These are phyloP conservation scores for Hippocampus abdominalis DNA, from an alignment of 2,113 vertebrate species.

Conservation along the genomic window DNA sequence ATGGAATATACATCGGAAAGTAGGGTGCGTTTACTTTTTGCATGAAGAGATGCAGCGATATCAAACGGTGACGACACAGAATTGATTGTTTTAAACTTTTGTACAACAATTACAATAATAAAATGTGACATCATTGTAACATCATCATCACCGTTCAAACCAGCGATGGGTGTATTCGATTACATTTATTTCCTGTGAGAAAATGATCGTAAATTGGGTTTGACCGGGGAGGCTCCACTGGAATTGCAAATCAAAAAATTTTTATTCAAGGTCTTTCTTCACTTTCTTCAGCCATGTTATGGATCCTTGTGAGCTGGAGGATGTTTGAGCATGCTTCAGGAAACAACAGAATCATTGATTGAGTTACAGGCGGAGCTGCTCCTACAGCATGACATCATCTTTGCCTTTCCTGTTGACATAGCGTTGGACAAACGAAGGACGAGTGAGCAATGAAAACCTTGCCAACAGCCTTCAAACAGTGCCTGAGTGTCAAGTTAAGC, in stretches of 20 bases:
- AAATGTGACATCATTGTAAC: neutral
- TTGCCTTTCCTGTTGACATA: conserved; percentile 57
- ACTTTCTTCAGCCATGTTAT: conserved; percentile 8
- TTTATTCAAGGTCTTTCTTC: neutral
- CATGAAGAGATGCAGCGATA: neutral
- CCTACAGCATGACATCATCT: conserved; percentile 55
- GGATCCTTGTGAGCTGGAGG: neutral
- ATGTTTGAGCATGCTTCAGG: conserved; percentile 45
- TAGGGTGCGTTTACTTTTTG: neutral
- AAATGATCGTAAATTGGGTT: neutral
- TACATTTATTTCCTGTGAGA: neutral
- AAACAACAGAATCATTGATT: conserved; percentile 40
- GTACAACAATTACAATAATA: neutral
- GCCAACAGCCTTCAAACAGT: conserved; percentile 9
- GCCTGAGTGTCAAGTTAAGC: neutral
- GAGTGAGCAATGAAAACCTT: conserved; percentile 14
- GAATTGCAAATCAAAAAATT: neutral
- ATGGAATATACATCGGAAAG: neutral
- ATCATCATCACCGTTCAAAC: too few relatives aligned
- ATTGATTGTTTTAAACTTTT: neutral
- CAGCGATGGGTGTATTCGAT: neutral
- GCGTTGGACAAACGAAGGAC: conserved; percentile 34
- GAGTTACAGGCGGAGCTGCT: conserved; percentile 29
- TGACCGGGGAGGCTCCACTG: neutral
- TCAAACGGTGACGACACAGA: neutral